These are phyloP conservation scores for Spatulosminthurus flaviceps DNA, from an alignment of 2,888 invertebrate species.

Conservation along the genomic window DNA sequence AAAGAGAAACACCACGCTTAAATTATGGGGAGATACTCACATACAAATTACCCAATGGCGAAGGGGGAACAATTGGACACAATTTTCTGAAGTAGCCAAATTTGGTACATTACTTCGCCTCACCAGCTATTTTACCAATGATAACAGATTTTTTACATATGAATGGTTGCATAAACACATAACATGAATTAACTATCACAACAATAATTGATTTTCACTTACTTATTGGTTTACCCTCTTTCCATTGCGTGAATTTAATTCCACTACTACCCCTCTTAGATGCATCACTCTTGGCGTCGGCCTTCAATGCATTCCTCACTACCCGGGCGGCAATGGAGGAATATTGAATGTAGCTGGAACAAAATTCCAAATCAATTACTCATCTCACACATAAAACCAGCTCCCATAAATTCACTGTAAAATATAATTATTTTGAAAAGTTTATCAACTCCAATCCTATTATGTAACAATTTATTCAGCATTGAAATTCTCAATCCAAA, in stretches of 20 bases:
- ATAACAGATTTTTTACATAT: no score
- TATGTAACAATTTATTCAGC: no score
- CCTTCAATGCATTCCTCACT: constrained; percentile 81
- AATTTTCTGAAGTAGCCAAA: no score
- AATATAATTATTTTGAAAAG: no score
- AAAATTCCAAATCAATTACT: background rate
- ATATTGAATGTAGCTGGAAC: constrained; percentile 89
- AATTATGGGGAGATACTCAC: background rate
- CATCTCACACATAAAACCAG: background rate
- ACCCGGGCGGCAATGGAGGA: constrained; percentile 91
- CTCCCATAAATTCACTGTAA: background rate
- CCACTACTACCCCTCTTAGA: constrained; percentile 78
- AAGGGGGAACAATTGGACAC: background rate
- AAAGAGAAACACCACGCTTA: background rate
- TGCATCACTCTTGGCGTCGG: constrained; percentile 78
- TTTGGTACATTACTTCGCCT: no score
- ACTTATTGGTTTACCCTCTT: constrained; percentile 84
- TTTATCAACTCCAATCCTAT: no score
- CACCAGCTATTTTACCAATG: no score
- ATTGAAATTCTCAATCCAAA: no score
- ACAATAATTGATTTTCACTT: no score
- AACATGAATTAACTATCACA: no score
- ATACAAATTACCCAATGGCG: constrained; percentile 3
- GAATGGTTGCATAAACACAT: no score
- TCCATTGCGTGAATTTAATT: constrained; percentile 88